phyloP scores from a whole-genome alignment of 1,140 invertebrate species.

The Ooceraea biroi region DNA sequence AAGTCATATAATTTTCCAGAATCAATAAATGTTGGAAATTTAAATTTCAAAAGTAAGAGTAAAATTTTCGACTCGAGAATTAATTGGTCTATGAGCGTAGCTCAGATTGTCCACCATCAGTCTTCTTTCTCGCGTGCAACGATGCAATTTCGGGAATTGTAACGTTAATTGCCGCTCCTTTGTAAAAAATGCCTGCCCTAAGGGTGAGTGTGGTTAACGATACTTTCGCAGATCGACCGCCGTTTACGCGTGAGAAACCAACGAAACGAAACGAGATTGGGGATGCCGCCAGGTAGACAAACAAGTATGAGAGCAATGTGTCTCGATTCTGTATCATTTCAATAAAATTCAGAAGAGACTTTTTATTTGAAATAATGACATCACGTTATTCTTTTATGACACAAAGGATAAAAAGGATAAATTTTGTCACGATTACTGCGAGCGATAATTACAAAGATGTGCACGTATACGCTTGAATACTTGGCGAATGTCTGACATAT shows the following conservation, averaged over 20 bases:
- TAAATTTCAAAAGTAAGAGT: too few species aligned
- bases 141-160: slow-evolving; percentile 72
- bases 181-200: slow-evolving; percentile 54
- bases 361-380: not conserved
- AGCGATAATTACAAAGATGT: not conserved
- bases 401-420: too few species aligned
- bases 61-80: not conserved
- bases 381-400: not conserved
- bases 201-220: slow-evolving; percentile 64
- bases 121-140: slow-evolving; percentile 65
- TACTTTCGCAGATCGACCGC: slow-evolving; percentile 61
- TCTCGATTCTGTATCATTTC: too few species aligned
- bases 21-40: too few species aligned
- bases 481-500: not conserved
- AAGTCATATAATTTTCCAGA: too few species aligned
- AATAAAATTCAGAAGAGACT: too few species aligned
- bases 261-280: slow-evolving; percentile 26
- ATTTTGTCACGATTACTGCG: too few species aligned
- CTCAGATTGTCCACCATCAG: slow-evolving; percentile 52
- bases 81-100: not conserved
- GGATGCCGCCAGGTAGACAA: slow-evolving; percentile 8
- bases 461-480: not conserved
- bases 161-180: slow-evolving; percentile 64
- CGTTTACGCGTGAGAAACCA: slow-evolving; percentile 67
- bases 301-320: slow-evolving; percentile 1